Percentiles rank a stretch among this genome's conserved stretches.
phyloP scores from a whole-genome alignment of 1,140 invertebrate species.

The Eriocheir sinensis region DNA sequence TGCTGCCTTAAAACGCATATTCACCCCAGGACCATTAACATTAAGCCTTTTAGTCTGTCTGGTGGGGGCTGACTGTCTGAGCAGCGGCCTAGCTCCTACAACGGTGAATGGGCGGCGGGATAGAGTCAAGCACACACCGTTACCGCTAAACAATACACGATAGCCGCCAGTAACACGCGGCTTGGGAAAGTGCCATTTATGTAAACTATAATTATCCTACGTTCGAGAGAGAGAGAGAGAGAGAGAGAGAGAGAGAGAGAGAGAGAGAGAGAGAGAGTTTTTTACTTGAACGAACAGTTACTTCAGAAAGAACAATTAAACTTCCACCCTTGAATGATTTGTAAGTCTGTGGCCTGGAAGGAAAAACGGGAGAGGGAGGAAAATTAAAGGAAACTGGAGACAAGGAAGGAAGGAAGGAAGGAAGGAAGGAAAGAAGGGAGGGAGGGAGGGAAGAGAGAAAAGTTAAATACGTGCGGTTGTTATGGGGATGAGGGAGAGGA shows the following conservation, averaged over 20 bases:
- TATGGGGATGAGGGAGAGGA: no score
- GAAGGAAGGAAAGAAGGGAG: no score
- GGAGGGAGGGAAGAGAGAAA: no score
- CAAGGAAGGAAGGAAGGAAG: no score
- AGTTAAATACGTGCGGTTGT: no score
- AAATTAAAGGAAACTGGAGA: no score
- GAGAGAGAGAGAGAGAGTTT: conserved; percentile 11
- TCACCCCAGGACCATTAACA: background rate
- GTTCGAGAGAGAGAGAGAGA: background rate
- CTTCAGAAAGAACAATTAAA: background rate
- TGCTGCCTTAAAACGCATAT: no score
- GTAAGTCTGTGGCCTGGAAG: no score
- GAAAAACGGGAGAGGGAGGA: no score
- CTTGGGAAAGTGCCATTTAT: background rate
- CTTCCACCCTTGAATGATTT: no score
- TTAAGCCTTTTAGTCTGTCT: background rate
- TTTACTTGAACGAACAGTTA: no score
- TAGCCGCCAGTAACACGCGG: background rate
- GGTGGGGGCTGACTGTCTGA: background rate
- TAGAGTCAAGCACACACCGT: background rate
- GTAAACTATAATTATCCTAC: background rate
- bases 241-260: no score
- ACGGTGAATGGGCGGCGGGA: background rate
- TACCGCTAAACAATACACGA: background rate
- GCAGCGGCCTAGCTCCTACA: background rate